Base-by-base conservation (phyloP, 2,888 invertebrate genomes). In the Prionchulus punctatus region DNA sequence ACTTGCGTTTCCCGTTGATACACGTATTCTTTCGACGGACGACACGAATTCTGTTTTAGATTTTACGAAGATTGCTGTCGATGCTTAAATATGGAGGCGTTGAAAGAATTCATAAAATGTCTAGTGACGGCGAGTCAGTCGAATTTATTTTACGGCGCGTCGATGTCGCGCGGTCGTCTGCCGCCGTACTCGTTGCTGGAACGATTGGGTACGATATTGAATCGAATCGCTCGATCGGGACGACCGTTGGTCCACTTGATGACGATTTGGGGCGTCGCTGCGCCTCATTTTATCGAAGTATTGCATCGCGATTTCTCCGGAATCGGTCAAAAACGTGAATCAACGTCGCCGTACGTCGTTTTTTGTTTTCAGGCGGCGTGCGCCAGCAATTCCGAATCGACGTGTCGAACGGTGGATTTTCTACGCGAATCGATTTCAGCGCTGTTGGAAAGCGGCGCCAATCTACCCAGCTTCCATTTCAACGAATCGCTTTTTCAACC, bases 401-500 rank as follows among this genome's bases (percentile, higher is more conserved):
- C 88, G 0, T 90, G 89, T 70, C 82, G 87, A 66, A 89, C 90
- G 0, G 86, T 92, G 30, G 70, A 72, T 4, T 87, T 87, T 65
- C 84, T 94, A 59, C 91, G 91, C 68, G 91, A 91, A 67, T 83
- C 87, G 25, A 85, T 91, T 52, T 87, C 86, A 1, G 84, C 86
- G 0, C 73, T 91, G 23, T 75, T 94, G 52, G 85, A 85, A 67
- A 18, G n/a, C 18, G 45, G n/a, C 12, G 26, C 28, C 47, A 92
- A 92, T 70, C 72, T 89, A 60, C 84, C 89, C 0, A 86, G 91
- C 73, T 92, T 91, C 73, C 91, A 92, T 71, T 89, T 92, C 71
- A 90, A 92, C 70, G 92, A 92, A 72, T 87, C 89, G 0, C 76
- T 92, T 7, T 81, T 92, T 63, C 91, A 92, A 68, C 91, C 92